A percentile compares a stretch with the other conserved stretches of the same genome.
Evolutionary conservation across 2,113 vertebrate genomes (phyloP).

Genomic region (Neotoma lepida): DNA sequence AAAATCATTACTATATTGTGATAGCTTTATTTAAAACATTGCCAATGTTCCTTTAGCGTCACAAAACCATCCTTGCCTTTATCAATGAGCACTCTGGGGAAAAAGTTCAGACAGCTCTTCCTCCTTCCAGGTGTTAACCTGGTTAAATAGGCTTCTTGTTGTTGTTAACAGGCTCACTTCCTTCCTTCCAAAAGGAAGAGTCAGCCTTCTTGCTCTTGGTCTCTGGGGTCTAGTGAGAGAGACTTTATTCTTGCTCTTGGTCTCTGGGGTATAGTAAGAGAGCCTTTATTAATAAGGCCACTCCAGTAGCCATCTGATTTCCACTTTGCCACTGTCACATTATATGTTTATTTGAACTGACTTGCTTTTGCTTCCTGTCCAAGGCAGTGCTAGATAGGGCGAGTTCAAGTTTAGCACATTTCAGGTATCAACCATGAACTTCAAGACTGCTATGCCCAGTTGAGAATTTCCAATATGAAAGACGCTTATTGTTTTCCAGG

Average conservation of each 20-base stretch:
- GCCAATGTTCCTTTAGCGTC: constrained; percentile 7
- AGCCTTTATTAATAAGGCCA: background rate
- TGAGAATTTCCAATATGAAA: constrained; percentile 23
- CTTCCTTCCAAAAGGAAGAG: constrained; percentile 51
- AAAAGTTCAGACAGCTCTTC: constrained; percentile 38
- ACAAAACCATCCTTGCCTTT: constrained; percentile 7
- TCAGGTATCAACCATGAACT: constrained; percentile 5
- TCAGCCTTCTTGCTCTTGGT: background rate
- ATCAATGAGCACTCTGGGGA: background rate
- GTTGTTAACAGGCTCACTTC: background rate
- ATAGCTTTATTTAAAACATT: background rate
- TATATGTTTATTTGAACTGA: constrained; percentile 57
- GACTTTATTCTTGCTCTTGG: background rate
- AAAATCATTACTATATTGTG: constrained; percentile 43
- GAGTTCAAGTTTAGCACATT: constrained; percentile 38
- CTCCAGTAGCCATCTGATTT: constrained; percentile 57
- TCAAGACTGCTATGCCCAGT: background rate
- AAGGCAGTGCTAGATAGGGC: background rate
- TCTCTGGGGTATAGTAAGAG: background rate
- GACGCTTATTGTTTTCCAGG: background rate
- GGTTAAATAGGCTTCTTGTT: constrained; percentile 28
- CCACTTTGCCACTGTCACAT: constrained; percentile 39
- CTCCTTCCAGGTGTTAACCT: constrained; percentile 27
- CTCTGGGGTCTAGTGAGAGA: background rate
- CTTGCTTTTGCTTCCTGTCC: constrained; percentile 53